These are phyloP conservation scores for Cacatua alba DNA, from an alignment of 2,113 vertebrate genomes.

Conservation along the genomic window DNA sequence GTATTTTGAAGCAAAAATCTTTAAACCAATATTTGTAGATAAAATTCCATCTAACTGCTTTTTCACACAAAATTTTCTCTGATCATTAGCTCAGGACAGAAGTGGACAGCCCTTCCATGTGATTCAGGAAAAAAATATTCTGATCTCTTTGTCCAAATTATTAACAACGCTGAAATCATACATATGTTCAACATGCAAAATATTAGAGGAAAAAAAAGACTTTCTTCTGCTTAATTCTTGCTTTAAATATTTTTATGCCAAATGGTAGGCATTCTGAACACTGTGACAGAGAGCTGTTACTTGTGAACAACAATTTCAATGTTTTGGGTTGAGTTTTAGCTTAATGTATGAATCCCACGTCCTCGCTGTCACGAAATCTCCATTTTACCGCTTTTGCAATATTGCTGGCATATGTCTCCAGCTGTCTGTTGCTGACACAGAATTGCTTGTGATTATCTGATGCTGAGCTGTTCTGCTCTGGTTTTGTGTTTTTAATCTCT, in stretches of 20 bases:
- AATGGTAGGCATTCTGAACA: neutral
- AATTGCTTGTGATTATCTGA: conserved; percentile 67
- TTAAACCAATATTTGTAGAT: neutral
- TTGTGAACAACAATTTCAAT: neutral
- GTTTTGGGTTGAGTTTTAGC: conserved; percentile 10
- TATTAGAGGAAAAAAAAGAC: neutral
- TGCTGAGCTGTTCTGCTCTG: conserved; percentile 55
- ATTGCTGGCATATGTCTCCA: conserved; percentile 61
- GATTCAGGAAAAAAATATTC: neutral
- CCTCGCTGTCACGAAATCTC: conserved; percentile 46
- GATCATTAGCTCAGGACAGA: neutral
- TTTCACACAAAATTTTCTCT: neutral
- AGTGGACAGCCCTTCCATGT: neutral
- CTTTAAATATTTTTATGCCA: neutral
- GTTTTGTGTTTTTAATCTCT: conserved; percentile 60
- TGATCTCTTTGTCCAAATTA: neutral
- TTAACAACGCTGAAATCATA: neutral
- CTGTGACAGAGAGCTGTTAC: neutral
- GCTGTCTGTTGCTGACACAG: conserved; percentile 58
- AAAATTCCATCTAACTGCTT: neutral
- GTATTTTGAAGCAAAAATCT: neutral
- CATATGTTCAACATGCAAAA: neutral
- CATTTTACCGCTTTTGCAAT: conserved; percentile 48
- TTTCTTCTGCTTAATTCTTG: neutral
- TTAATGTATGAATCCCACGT: conserved; percentile 41